phyloP scores from a whole-genome alignment of 2,888 invertebrate species.

The Watsonalla cultraria region DNA sequence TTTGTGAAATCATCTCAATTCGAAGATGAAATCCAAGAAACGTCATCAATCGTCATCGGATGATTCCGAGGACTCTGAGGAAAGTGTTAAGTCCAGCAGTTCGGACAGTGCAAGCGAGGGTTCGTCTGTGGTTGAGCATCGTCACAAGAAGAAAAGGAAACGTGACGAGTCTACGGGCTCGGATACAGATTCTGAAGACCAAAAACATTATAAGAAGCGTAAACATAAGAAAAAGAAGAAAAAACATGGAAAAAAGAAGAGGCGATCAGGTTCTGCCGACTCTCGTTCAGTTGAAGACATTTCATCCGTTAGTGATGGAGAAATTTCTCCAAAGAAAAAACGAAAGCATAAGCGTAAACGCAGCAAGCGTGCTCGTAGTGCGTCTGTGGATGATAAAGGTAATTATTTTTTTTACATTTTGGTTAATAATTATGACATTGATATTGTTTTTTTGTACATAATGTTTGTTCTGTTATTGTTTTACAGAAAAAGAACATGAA shows the following conservation, averaged over 20 bases:
- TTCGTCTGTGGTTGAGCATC: conserved; percentile 57
- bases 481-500: conserved; percentile 33
- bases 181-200: conserved; percentile 62
- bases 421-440: not conserved
- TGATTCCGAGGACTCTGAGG: conserved; percentile 63
- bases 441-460: not conserved
- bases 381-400: conserved; percentile 53
- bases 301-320: conserved; percentile 60
- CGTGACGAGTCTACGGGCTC: conserved; percentile 64
- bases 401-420: conserved; percentile 7
- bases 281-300: conserved; percentile 48
- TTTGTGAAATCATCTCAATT: too few species aligned
- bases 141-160: conserved; percentile 69
- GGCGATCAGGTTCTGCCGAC: conserved; percentile 50
- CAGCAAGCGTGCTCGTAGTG: conserved; percentile 47
- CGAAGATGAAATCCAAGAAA: conserved; percentile 64
- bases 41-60: conserved; percentile 64
- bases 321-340: conserved; percentile 63
- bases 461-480: conserved; percentile 3
- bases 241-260: conserved; percentile 69
- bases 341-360: conserved; percentile 68
- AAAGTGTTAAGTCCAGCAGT: conserved; percentile 55
- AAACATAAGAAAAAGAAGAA: conserved; percentile 76
- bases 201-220: conserved; percentile 63
- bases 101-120: conserved; percentile 66